phyloP scores from a whole-genome alignment of 30 jellyfish, hydroid and myxozoan genomes.

The Mastigias papua region DNA sequence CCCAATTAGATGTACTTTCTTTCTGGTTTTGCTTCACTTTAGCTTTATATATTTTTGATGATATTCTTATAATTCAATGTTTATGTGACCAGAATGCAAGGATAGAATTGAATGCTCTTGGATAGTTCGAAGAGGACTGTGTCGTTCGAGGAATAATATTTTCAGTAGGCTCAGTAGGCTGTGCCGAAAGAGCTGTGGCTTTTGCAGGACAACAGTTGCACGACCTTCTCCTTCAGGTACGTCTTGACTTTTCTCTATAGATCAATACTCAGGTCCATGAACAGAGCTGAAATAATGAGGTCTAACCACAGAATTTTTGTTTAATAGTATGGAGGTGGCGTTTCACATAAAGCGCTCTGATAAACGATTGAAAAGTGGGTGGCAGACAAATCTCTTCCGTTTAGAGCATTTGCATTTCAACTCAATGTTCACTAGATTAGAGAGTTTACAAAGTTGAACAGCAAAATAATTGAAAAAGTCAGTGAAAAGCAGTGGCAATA shows the following conservation, averaged over 20 bases:
- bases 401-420: too few relatives aligned
- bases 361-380: not conserved
- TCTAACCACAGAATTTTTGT: not conserved
- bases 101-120: constrained; percentile 12
- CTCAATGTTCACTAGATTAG: too few relatives aligned
- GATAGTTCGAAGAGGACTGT: constrained; percentile 1
- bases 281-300: not conserved
- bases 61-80: too few relatives aligned
- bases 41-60: too few relatives aligned
- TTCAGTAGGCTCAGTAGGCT: not conserved
- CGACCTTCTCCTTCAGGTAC: not conserved
- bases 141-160: not conserved
- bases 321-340: not conserved
- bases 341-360: not conserved
- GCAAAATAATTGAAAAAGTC: too few relatives aligned
- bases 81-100: too few relatives aligned
- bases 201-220: constrained; percentile 3
- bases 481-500: too few relatives aligned
- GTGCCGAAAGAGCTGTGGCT: constrained; percentile 50
- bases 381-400: not conserved
- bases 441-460: too few relatives aligned
- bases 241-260: too few relatives aligned
- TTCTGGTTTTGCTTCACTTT: too few relatives aligned
- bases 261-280: not conserved
- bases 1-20: too few relatives aligned